Percentiles rank a stretch among this genome's conserved stretches.
These are phyloP conservation scores for Vulpes vulpes DNA, from an alignment of 2,113 vertebrate species.

Conservation along the genomic window DNA sequence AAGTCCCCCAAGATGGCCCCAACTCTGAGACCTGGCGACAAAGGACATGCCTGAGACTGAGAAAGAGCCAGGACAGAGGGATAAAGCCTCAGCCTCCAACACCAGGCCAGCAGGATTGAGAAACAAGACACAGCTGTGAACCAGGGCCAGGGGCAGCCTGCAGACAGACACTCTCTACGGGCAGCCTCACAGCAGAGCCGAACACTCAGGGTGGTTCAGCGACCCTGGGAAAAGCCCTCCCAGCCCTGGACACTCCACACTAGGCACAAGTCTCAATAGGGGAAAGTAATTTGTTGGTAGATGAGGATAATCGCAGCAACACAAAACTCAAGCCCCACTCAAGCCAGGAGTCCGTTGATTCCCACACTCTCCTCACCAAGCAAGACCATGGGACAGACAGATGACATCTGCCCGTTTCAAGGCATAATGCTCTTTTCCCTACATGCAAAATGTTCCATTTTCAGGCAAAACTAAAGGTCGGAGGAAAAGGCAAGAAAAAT, in stretches of 20 bases:
- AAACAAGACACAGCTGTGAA: background rate
- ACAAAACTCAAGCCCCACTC: background rate
- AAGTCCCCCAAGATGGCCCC: background rate
- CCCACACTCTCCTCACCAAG: background rate
- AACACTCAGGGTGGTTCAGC: background rate
- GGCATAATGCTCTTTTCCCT: background rate
- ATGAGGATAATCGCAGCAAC: background rate
- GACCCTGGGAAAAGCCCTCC: background rate
- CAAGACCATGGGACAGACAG: background rate
- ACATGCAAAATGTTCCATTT: background rate
- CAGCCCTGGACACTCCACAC: background rate
- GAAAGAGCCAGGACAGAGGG: background rate
- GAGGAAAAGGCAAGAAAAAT: background rate
- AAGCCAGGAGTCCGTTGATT: background rate
- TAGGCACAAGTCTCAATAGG: background rate
- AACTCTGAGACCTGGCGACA: background rate
- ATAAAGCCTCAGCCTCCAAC: background rate
- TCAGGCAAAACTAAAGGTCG: background rate
- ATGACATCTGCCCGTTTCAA: background rate
- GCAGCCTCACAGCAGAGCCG: background rate
- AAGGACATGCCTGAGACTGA: background rate
- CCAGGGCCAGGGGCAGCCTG: background rate
- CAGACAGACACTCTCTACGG: fast-evolving
- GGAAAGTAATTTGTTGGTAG: background rate
- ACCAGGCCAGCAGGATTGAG: background rate